Evolutionary conservation across 2,797 vertebrate genomes (phyloP).

Genomic region (Danionella dracula): DNA sequence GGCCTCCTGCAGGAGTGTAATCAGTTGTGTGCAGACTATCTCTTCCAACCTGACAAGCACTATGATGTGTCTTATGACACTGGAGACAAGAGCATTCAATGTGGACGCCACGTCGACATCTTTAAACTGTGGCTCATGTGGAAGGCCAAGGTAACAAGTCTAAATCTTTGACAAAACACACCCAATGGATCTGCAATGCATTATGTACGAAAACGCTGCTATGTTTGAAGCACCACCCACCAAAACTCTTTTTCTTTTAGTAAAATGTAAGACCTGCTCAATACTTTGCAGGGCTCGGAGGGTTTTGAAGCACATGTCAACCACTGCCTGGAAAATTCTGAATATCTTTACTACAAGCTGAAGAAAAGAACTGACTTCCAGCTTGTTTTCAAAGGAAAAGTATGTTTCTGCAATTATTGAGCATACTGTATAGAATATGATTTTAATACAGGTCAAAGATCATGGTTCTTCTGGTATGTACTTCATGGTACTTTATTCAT

Average conservation of each 20-base stretch:
- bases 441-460: neutral
- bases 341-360: conserved; percentile 66
- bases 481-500: too few relatives aligned
- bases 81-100: conserved; percentile 71
- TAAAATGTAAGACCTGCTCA: neutral
- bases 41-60: conserved; percentile 73
- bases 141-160: conserved; percentile 67
- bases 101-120: conserved; percentile 61
- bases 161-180: neutral
- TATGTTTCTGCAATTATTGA: conserved; percentile 26
- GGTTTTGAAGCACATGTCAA: conserved; percentile 69
- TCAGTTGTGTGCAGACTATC: conserved; percentile 59
- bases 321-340: conserved; percentile 68
- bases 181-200: neutral
- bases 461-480: neutral
- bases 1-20: conserved; percentile 67
- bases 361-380: conserved; percentile 66
- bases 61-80: conserved; percentile 66
- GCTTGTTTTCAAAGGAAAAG: conserved; percentile 64
- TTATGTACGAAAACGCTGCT: neutral
- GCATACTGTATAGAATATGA: neutral
- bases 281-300: conserved; percentile 55
- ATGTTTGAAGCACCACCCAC: neutral
- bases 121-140: conserved; percentile 76
- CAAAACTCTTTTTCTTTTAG: neutral